phyloP scores from a whole-genome alignment of 2,797 vertebrate genomes.

The Xenentodon cancila region DNA sequence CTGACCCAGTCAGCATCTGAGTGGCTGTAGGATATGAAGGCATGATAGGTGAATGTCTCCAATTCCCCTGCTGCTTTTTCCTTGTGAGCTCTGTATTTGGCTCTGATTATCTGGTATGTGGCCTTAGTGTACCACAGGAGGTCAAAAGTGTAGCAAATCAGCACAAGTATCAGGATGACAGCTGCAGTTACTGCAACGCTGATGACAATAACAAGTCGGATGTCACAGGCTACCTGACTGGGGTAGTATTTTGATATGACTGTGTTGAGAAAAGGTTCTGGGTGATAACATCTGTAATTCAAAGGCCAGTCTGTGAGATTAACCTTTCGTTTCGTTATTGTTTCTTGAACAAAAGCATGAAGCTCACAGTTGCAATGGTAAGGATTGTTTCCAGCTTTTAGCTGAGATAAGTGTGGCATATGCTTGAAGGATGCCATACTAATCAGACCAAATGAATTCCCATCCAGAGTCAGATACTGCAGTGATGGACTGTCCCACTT shows the following conservation, averaged over 20 bases:
- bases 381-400: slow-evolving; percentile 88
- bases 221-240: slow-evolving; percentile 76
- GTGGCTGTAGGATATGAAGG: slow-evolving; percentile 90
- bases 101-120: slow-evolving; percentile 81
- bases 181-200: slow-evolving; percentile 74
- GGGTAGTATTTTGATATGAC: slow-evolving; percentile 79
- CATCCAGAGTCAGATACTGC: slow-evolving; percentile 78
- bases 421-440: slow-evolving; percentile 79
- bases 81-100: slow-evolving; percentile 81
- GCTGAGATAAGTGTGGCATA: slow-evolving; percentile 74
- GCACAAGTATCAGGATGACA: slow-evolving; percentile 65
- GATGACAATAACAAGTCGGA: slow-evolving; percentile 82
- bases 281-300: slow-evolving; percentile 88
- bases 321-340: slow-evolving; percentile 55
- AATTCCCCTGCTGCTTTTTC: slow-evolving; percentile 36
- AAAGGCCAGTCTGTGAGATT: slow-evolving; percentile 85
- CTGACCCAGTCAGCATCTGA: slow-evolving; percentile 88
- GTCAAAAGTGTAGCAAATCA: slow-evolving; percentile 84
- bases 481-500: slow-evolving; percentile 82
- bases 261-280: slow-evolving; percentile 79
- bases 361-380: slow-evolving; percentile 90
- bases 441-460: slow-evolving; percentile 89
- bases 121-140: slow-evolving; percentile 86
- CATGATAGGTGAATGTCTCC: slow-evolving; percentile 78
- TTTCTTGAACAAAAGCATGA: slow-evolving; percentile 81